phyloP scores from a whole-genome alignment of 1,140 invertebrate genomes.

The Metaphire vulgaris region DNA sequence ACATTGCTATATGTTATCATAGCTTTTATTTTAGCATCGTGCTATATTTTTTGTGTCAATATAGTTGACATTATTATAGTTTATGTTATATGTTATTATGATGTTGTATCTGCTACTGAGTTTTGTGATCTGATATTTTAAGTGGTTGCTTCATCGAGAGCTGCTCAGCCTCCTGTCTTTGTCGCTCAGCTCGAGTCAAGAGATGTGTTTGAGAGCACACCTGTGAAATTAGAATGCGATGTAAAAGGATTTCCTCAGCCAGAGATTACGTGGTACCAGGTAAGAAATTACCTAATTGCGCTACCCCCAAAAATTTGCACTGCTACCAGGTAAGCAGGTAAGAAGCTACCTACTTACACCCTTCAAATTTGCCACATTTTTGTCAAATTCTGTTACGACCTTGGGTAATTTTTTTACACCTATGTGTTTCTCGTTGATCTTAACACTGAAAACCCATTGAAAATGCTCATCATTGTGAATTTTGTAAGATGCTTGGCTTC shows the following conservation, averaged over 20 bases:
- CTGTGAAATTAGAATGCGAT: conserved; percentile 61
- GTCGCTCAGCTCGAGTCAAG: conserved; percentile 32
- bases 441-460: neutral
- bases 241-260: conserved; percentile 72
- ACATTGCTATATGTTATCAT: too few relatives aligned
- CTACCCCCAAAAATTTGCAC: too few relatives aligned
- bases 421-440: neutral
- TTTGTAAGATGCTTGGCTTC: too few relatives aligned
- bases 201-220: conserved; percentile 41
- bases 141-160: neutral
- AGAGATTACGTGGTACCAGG: conserved; percentile 67
- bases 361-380: too few relatives aligned
- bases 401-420: neutral
- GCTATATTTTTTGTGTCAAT: too few relatives aligned
- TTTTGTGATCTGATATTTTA: neutral
- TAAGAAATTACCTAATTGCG: too few relatives aligned
- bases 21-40: too few relatives aligned
- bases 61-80: too few relatives aligned
- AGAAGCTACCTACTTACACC: too few relatives aligned
- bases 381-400: neutral
- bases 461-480: neutral
- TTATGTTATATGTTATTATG: too few relatives aligned
- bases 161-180: conserved; percentile 34
- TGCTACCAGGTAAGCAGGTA: neutral
- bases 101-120: too few relatives aligned